These are phyloP conservation scores for Hycleus cichorii DNA, from an alignment of 1,140 invertebrate genomes.

Conservation along the genomic window DNA sequence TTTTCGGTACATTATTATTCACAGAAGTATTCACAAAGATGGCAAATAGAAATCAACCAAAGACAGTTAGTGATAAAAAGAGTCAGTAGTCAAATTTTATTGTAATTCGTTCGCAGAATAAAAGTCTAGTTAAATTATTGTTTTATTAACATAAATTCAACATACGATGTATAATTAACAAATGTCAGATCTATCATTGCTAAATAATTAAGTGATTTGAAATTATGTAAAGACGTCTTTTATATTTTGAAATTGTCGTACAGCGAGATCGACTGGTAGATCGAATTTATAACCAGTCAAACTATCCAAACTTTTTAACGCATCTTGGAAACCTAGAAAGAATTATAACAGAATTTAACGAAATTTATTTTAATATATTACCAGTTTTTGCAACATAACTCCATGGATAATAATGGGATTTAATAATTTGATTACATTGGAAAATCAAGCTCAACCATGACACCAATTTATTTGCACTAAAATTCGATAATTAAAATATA, in stretches of 20 bases:
- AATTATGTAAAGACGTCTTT: conserved; percentile 80
- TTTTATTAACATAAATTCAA: too few species aligned
- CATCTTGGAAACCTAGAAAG: conserved; percentile 85
- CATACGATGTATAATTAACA: too few species aligned
- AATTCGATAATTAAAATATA: conserved; percentile 32
- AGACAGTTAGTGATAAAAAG: neutral
- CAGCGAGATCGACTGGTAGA: conserved; percentile 89
- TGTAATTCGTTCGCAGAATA: neutral
- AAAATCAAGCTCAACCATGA: conserved; percentile 91
- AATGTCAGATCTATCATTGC: too few species aligned
- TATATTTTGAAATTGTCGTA: conserved; percentile 94
- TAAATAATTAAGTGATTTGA: too few species aligned
- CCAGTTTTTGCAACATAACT: conserved; percentile 93
- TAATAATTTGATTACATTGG: conserved; percentile 78
- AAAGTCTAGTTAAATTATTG: too few species aligned
- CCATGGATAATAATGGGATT: conserved; percentile 88
- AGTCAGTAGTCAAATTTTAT: neutral
- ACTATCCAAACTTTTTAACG: conserved; percentile 81
- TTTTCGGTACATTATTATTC: conserved; percentile 88
- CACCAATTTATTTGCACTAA: conserved; percentile 80
- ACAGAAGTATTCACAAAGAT: conserved; percentile 56
- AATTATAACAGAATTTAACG: neutral
- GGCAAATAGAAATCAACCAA: neutral
- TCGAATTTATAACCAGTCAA: conserved; percentile 83
- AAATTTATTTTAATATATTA: conserved; percentile 34